Evolutionary conservation across 2,888 invertebrate species (phyloP), one percentile per base, ranked within the genome.

Genomic region (Acrobeloides nanus): DNA sequence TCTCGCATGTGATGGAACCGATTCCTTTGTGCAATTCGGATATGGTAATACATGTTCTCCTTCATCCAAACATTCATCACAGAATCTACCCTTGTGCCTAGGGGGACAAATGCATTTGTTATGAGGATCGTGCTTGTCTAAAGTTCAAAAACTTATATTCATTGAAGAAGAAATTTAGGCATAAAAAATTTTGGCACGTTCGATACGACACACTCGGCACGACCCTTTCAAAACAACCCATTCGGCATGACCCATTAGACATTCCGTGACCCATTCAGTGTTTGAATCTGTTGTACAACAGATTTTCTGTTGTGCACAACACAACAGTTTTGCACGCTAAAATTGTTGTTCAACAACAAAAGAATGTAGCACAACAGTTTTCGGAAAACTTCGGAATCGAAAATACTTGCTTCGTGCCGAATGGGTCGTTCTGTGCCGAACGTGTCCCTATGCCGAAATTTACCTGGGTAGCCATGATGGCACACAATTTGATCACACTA

Each of bases 401-500:
- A n/a, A n/a, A n/a, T n/a, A n/a, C n/a, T n/a, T n/a, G n/a, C n/a
- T n/a, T n/a, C n/a, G n/a, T n/a, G n/a, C n/a, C n/a, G n/a, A n/a
- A n/a, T n/a, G n/a, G n/a, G n/a, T n/a, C n/a, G n/a, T n/a, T n/a
- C n/a, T n/a, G n/a, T n/a, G n/a, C n/a, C n/a, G 21, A 34, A 4
- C 33, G 43, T 4, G 1, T 17, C 21, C 20, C 4, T 20, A 12
- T 42, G 5, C 12, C 21, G 24, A 35, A 35, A 61, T 59, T 26
- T 21, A 52, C 56, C 59, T 25, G 61, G 54, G 17, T 62, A 59
- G 40, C 68, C 68, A 46, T 63, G 64, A 26, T 59, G 62, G 34
- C 68, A 68, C 18, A 62, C 54, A 27, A 69, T 69, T 38, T 47
- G 43, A 29, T 68, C 59, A 34, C 68, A 68, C 32, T 66, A 68